These are phyloP conservation scores for Irena cyanogastra DNA, from an alignment of 2,113 vertebrate genomes.

Conservation along the genomic window DNA sequence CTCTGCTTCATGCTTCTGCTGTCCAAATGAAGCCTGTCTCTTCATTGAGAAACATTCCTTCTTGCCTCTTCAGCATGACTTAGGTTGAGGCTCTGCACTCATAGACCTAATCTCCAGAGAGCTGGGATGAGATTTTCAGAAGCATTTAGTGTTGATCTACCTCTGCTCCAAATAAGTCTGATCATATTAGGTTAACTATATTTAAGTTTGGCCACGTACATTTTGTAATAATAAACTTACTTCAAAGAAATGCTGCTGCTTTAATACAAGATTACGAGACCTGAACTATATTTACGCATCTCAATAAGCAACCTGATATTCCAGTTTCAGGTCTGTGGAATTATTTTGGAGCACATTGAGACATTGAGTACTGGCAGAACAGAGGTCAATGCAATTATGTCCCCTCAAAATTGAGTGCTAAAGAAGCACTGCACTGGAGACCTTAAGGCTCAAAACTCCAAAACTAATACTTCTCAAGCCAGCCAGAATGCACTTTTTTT, in stretches of 20 bases:
- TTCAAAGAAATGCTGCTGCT: conserved; percentile 16
- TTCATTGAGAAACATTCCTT: neutral
- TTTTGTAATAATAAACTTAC: conserved; percentile 41
- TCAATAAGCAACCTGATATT: neutral
- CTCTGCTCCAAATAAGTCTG: conserved; percentile 55
- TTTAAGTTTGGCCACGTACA: conserved; percentile 10
- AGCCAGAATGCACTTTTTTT: neutral
- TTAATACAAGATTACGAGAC: conserved; percentile 4
- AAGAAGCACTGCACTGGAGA: neutral
- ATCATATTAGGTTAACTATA: conserved; percentile 40
- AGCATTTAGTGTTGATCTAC: conserved; percentile 43
- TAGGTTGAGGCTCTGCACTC: neutral
- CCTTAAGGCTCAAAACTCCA: neutral
- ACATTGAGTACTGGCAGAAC: neutral
- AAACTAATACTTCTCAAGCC: neutral
- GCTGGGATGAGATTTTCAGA: conserved; percentile 36
- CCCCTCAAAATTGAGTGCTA: neutral
- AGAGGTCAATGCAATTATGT: conserved; percentile 24
- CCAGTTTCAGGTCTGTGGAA: neutral
- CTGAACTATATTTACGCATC: neutral
- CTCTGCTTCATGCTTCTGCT: neutral
- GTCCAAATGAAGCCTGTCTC: neutral
- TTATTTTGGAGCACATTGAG: neutral
- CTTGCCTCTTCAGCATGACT: neutral
- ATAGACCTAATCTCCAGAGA: neutral